Conservation (phyloP, 2,113 vertebrate genomes). For the Copsychus sechellarum region DNA sequence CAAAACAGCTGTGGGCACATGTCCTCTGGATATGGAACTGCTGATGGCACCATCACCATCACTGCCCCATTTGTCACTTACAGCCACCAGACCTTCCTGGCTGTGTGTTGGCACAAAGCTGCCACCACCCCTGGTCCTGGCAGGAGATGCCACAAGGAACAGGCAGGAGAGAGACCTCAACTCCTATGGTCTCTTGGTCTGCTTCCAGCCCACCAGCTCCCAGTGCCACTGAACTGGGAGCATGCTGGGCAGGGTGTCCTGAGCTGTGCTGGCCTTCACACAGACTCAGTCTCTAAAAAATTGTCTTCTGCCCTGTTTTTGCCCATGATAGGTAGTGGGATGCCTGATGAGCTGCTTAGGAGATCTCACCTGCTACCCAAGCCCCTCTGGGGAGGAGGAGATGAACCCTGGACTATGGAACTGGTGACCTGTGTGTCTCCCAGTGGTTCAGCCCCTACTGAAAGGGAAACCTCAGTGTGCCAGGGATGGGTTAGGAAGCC, state of each 20-base stretch:
- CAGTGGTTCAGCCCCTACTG: background rate
- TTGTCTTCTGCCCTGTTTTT: background rate
- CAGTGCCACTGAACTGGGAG: background rate
- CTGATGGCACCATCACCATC: background rate
- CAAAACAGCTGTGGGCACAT: background rate
- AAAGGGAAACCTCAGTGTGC: background rate
- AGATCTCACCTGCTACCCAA: background rate
- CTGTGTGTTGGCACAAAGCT: background rate
- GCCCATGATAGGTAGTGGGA: background rate
- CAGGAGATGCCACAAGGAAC: background rate
- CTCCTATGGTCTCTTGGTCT: background rate
- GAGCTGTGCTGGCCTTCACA: rapidly evolving
- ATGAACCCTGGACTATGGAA: background rate
- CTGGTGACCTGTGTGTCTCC: background rate
- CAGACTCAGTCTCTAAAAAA: background rate
- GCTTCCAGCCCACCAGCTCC: background rate
- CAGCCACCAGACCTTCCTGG: background rate
- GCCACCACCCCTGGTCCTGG: background rate
- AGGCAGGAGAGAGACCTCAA: background rate
- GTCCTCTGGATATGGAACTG: background rate
- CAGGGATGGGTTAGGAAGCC: background rate
- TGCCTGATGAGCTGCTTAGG: background rate
- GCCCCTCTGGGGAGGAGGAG: background rate
- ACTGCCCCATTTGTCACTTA: background rate
- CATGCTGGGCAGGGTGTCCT: background rate